Percentiles rank a stretch among this genome's conserved stretches.
Conservation (phyloP, 2,888 invertebrate species). For the Drosophila yooni region DNA sequence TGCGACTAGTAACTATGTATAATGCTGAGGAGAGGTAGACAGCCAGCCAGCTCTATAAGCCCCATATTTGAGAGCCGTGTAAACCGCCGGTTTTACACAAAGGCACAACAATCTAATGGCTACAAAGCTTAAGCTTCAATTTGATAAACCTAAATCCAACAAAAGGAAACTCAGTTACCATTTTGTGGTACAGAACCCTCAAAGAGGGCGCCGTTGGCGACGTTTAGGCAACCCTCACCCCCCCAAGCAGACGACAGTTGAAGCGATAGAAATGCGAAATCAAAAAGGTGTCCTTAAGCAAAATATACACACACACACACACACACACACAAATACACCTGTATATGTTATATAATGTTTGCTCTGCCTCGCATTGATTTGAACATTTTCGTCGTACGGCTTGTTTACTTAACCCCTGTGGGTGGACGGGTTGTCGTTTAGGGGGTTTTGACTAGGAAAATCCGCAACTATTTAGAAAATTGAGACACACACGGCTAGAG, state of each 20-base stretch:
- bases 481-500: slow-evolving; percentile 69
- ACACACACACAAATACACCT: slow-evolving; percentile 9
- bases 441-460: slow-evolving; percentile 4
- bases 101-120: slow-evolving; percentile 57
- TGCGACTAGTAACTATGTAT: background rate
- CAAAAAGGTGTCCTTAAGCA: slow-evolving; percentile 50
- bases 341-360: slow-evolving; percentile 32
- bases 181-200: slow-evolving; percentile 42
- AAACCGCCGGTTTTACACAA: slow-evolving; percentile 6
- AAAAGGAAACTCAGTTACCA: slow-evolving; percentile 45
- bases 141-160: slow-evolving; percentile 65
- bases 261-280: slow-evolving; percentile 49
- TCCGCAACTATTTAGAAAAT: slow-evolving; percentile 72
- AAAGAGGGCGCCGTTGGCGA: slow-evolving; percentile 43
- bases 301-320: slow-evolving; percentile 18
- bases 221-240: background rate
- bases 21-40: background rate
- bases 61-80: slow-evolving; percentile 13
- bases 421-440: background rate
- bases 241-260: background rate
- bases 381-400: slow-evolving; percentile 45
- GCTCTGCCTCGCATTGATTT: slow-evolving; percentile 59
- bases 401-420: slow-evolving; percentile 50
- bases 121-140: slow-evolving; percentile 67
- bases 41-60: background rate